A percentile compares a stretch with the other conserved stretches of the same genome.
These are phyloP conservation scores for Lophura nycthemera DNA, from an alignment of 2,113 vertebrate genomes.

Conservation along the genomic window DNA sequence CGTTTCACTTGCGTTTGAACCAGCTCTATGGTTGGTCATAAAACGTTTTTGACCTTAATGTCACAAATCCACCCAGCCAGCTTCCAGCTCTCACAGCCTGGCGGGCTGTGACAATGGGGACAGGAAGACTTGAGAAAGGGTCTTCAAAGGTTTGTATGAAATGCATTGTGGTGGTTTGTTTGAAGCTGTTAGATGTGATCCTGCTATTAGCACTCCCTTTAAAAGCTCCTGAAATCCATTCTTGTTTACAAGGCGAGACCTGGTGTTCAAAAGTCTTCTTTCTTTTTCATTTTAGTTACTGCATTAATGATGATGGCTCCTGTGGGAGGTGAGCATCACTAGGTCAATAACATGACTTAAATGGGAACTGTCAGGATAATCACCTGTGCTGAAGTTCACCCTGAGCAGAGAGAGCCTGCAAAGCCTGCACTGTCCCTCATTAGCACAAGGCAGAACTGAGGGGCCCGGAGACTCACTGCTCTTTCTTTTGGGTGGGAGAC, in stretches of 20 bases:
- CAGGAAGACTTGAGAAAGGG: background rate
- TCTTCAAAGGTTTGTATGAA: conserved; percentile 37
- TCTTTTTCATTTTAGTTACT: conserved; percentile 2
- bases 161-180: background rate
- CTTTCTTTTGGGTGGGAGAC: background rate
- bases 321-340: background rate
- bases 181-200: conserved; percentile 31
- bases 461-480: background rate
- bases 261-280: conserved; percentile 33
- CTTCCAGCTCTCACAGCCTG: background rate
- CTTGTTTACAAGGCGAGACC: conserved; percentile 23
- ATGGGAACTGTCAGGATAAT: background rate
- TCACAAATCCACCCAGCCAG: background rate
- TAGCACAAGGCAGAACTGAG: background rate
- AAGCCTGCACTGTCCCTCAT: background rate
- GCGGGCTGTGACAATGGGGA: background rate
- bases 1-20: conserved; percentile 5
- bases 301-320: background rate
- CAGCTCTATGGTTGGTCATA: background rate
- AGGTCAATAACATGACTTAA: background rate
- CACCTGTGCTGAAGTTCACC: background rate
- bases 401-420: background rate
- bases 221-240: conserved; percentile 11
- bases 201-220: background rate
- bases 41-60: background rate